These are phyloP conservation scores for Lasioglossum villosulum DNA, from an alignment of 2,888 invertebrate genomes.

Conservation along the genomic window DNA sequence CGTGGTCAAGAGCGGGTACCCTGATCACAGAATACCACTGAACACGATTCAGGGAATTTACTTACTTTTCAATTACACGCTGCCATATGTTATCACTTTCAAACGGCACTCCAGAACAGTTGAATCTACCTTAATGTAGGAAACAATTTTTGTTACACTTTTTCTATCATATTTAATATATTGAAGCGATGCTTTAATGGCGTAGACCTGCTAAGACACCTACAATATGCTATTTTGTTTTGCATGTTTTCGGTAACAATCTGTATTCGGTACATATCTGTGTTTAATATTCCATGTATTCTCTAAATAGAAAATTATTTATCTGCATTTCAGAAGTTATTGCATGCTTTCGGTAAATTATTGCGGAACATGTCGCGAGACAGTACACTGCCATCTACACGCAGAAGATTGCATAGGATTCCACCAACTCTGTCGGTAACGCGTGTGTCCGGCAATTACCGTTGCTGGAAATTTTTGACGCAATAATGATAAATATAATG, in stretches of 20 bases:
- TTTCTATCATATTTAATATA: not conserved
- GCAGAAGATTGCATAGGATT: conserved; percentile 5
- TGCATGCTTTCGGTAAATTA: not conserved
- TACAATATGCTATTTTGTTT: not conserved
- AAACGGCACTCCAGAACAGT: too few species aligned
- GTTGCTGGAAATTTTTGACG: not conserved
- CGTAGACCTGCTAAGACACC: not conserved
- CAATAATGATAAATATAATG: not conserved
- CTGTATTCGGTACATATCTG: not conserved
- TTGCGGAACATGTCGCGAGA: not conserved
- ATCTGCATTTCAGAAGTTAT: not conserved
- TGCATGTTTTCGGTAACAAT: too few species aligned
- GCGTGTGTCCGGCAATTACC: not conserved
- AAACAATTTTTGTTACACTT: not conserved
- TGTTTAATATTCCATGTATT: not conserved
- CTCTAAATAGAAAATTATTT: not conserved
- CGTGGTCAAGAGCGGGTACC: conserved; percentile 62
- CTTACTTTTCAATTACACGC: not conserved
- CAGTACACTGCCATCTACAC: conserved; percentile 33
- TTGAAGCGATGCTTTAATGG: not conserved
- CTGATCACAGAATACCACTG: conserved; percentile 34
- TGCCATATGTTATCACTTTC: not conserved
- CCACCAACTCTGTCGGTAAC: conserved; percentile 37
- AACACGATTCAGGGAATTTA: conserved; percentile 13
- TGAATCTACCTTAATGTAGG: not conserved